A percentile compares a stretch with the other conserved stretches of the same genome.
Evolutionary conservation across 1,140 invertebrate genomes (phyloP).

Genomic region (Cydia amplana): DNA sequence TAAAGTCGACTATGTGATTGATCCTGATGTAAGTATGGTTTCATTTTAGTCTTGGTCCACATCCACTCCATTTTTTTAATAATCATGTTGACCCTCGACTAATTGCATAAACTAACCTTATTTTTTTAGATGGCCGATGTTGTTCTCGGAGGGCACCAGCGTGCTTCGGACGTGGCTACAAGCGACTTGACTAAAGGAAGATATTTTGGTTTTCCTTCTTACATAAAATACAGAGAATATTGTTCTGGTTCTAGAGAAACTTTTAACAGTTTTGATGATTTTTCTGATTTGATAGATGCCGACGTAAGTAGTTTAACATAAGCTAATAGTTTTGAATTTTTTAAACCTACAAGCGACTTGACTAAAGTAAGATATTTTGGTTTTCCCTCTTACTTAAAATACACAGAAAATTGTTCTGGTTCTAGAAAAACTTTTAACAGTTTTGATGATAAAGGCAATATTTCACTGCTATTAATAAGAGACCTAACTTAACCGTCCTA

Average conservation of each 20-base stretch:
- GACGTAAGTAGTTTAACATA: constrained; percentile 47
- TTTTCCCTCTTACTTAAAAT: constrained; percentile 60
- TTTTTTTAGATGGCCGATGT: constrained; percentile 55
- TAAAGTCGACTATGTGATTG: constrained; percentile 36
- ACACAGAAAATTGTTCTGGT: constrained; percentile 53
- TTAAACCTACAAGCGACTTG: constrained; percentile 58
- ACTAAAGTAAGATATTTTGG: constrained; percentile 59
- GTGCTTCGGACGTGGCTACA: constrained; percentile 51
- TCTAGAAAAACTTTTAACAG: constrained; percentile 40
- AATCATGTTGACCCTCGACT: neutral
- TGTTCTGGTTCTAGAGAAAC: constrained; percentile 47
- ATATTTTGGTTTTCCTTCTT: constrained; percentile 58
- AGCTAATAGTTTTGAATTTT: too few species aligned
- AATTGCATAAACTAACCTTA: neutral
- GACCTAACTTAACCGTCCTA: too few species aligned
- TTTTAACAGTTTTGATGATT: constrained; percentile 57
- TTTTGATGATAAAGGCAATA: too few species aligned
- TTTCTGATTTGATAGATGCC: constrained; percentile 54
- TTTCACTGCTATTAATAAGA: too few species aligned
- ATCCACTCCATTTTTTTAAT: neutral
- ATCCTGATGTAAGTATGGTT: constrained; percentile 44
- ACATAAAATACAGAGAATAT: constrained; percentile 57
- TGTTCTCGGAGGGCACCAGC: constrained; percentile 55
- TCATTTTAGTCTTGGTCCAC: too few species aligned
- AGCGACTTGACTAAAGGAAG: constrained; percentile 60